Evolutionary conservation across 2,113 vertebrate species (phyloP).

Genomic region (Microtus pennsylvanicus): DNA sequence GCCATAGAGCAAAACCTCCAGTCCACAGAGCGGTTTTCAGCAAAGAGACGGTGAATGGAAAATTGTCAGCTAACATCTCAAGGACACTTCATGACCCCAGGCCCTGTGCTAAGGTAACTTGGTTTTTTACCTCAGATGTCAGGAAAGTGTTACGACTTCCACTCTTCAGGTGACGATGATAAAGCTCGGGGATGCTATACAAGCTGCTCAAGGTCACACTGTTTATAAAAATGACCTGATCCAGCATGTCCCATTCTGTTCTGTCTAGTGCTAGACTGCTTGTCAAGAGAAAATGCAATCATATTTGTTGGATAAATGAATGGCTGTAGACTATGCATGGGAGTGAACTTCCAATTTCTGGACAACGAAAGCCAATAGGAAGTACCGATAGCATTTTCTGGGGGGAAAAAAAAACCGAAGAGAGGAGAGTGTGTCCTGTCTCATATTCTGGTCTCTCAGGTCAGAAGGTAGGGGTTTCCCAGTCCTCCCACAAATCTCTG

Average conservation of each 20-base stretch:
- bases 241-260: not conserved
- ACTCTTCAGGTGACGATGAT: not conserved
- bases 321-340: no score
- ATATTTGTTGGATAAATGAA: not conserved
- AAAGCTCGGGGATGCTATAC: not conserved
- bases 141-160: not conserved
- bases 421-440: not conserved
- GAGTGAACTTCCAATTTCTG: not conserved
- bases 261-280: not conserved
- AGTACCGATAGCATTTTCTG: not conserved
- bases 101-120: not conserved
- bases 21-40: not conserved
- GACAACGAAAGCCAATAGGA: not conserved
- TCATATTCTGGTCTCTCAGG: not conserved
- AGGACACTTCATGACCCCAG: not conserved
- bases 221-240: not conserved
- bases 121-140: not conserved
- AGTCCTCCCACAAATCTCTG: not conserved
- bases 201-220: not conserved
- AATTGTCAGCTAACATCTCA: not conserved
- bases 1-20: no score
- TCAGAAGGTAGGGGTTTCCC: not conserved
- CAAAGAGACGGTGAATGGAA: not conserved
- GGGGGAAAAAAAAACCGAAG: not conserved
- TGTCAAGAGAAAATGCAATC: not conserved